Evolutionary conservation across 2,113 vertebrate species (phyloP).

Genomic region (Chloroceryle aenea): DNA sequence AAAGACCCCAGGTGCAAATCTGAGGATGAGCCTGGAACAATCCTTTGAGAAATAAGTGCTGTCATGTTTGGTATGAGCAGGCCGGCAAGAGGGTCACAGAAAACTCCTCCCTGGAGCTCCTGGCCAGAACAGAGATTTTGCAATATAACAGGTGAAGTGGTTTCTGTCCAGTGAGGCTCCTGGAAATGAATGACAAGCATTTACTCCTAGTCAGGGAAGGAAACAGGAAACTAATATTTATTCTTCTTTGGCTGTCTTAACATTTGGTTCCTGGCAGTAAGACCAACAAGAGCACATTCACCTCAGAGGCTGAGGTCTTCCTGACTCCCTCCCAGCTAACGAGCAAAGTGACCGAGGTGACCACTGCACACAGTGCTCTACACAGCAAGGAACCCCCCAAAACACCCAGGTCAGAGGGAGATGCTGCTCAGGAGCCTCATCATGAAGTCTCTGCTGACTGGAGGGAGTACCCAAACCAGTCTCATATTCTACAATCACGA

Average conservation of each 20-base stretch:
- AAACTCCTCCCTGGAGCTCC: not conserved
- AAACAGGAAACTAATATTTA: not conserved
- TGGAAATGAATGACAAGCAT: not conserved
- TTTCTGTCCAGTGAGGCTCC: not conserved
- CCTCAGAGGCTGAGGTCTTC: not conserved
- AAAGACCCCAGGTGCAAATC: not conserved
- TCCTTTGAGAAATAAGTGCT: not conserved
- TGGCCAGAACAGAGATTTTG: not conserved
- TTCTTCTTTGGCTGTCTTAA: not conserved
- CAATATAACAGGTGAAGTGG: not conserved
- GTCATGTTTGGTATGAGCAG: not conserved
- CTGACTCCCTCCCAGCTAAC: not conserved
- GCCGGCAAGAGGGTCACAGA: not conserved
- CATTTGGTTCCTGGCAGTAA: not conserved
- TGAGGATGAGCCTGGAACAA: not conserved
- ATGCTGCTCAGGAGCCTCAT: not conserved
- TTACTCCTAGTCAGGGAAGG: not conserved
- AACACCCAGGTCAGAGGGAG: not conserved
- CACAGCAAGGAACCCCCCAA: rapidly evolving
- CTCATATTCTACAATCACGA: not conserved
- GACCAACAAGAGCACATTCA: not conserved
- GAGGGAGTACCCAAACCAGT: not conserved
- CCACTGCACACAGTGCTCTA: rapidly evolving
- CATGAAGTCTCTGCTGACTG: not conserved
- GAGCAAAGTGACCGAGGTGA: not conserved